Conservation (phyloP, 2,888 invertebrate species). For the Thelaira solivaga region DNA sequence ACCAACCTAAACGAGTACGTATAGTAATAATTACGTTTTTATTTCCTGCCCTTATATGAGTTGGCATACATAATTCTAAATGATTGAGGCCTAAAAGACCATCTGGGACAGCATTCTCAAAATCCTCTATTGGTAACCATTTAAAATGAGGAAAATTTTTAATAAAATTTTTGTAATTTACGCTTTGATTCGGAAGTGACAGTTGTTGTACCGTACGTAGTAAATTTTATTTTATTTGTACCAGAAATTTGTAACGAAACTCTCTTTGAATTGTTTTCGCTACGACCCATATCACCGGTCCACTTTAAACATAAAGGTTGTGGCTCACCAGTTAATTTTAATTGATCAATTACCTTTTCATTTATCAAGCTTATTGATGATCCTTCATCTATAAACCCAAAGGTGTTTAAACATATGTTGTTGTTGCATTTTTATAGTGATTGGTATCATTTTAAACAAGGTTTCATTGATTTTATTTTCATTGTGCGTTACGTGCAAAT, state of each 20-base stretch:
- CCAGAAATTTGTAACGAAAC: background rate
- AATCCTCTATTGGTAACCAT: constrained; percentile 7
- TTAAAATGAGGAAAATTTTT: background rate
- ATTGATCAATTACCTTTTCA: constrained; percentile 25
- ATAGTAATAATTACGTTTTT: background rate
- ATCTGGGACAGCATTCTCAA: constrained; percentile 17
- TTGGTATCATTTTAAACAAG: constrained; percentile 39
- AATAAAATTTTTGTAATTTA: background rate
- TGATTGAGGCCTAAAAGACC: constrained; percentile 46
- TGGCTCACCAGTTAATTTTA: constrained; percentile 36
- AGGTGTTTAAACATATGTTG: constrained; percentile 47
- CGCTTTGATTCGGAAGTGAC: constrained; percentile 13
- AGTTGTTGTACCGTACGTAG: constrained; percentile 9
- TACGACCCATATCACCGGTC: constrained; percentile 38
- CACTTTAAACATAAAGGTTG: constrained; percentile 54
- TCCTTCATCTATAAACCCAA: constrained; percentile 43
- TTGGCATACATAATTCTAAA: constrained; percentile 26
- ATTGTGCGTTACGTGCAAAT: constrained; percentile 8
- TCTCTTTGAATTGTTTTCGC: background rate
- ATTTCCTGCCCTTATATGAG: background rate
- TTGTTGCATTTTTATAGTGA: constrained; percentile 22
- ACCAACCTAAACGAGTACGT: constrained; percentile 7
- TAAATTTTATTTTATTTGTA: background rate
- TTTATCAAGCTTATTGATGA: constrained; percentile 50
- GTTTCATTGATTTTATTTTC: background rate